Conservation (phyloP, 2,797 vertebrate species). For the Sebastes matsubarae region DNA sequence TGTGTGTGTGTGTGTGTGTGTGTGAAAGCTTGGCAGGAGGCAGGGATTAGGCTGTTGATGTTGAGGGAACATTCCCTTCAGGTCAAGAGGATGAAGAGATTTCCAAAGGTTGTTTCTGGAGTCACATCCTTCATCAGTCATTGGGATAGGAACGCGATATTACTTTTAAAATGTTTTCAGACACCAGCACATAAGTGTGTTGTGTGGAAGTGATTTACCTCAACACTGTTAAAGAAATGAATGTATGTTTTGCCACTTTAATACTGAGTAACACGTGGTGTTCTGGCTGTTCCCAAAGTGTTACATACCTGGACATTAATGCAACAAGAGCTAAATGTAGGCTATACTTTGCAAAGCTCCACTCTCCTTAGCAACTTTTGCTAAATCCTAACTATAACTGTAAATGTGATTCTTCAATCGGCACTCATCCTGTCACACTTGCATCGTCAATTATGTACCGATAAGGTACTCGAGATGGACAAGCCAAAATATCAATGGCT, state of each 20-base stretch:
- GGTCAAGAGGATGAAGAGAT: constrained; percentile 39
- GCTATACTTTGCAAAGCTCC: not conserved
- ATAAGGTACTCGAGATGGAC: too few species aligned
- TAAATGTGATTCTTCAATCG: too few species aligned
- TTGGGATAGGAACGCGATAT: not conserved
- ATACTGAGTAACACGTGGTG: not conserved
- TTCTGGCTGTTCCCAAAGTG: not conserved
- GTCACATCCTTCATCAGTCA: constrained; percentile 4
- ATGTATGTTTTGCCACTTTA: not conserved
- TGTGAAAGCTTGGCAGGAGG: not conserved
- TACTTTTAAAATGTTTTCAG: not conserved
- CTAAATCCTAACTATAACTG: too few species aligned
- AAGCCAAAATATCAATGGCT: too few species aligned
- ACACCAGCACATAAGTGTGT: not conserved
- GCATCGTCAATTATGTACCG: too few species aligned
- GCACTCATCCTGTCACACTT: too few species aligned
- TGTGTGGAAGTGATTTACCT: not conserved
- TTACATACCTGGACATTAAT: not conserved
- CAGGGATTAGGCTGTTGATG: constrained; percentile 14
- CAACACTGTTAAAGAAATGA: not conserved
- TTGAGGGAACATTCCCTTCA: constrained; percentile 41
- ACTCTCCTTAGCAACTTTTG: too few species aligned
- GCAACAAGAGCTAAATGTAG: not conserved
- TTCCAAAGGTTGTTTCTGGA: not conserved
- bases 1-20: not conserved